A percentile compares a stretch with the other conserved stretches of the same genome.
Evolutionary conservation across 2,113 vertebrate species (phyloP).

Genomic region (Crocuta crocuta): DNA sequence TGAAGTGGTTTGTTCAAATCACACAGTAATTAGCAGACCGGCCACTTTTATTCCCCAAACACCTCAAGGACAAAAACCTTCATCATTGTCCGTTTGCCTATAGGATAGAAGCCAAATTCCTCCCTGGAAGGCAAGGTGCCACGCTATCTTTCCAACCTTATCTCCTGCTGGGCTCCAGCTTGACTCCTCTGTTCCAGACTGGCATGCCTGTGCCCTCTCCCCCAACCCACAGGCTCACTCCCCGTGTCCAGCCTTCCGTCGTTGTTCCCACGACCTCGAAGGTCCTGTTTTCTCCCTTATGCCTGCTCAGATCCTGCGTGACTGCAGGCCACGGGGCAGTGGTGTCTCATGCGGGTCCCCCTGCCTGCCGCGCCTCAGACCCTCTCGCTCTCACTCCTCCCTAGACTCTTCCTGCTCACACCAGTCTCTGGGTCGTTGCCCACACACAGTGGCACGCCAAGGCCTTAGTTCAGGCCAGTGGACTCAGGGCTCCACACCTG

Average conservation of each 20-base stretch:
- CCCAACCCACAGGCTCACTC: constrained; percentile 54
- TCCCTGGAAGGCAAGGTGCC: constrained; percentile 62
- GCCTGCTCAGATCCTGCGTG: neutral
- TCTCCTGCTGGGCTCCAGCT: constrained; percentile 65
- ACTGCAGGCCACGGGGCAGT: neutral
- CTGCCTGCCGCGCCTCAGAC: neutral
- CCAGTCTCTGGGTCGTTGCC: accelerated
- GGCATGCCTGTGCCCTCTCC: constrained; percentile 68
- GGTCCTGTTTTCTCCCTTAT: neutral
- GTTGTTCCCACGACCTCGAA: constrained; percentile 51
- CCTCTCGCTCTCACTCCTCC: neutral
- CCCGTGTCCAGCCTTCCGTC: neutral
- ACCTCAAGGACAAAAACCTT: constrained; percentile 63
- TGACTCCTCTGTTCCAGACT: constrained; percentile 72
- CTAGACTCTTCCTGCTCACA: neutral
- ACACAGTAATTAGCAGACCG: neutral
- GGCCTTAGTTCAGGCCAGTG: neutral
- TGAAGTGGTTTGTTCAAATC: constrained; percentile 2
- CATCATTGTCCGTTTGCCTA: constrained; percentile 54
- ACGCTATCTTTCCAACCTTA: constrained; percentile 66
- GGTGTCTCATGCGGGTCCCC: neutral
- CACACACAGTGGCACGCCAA: too few relatives aligned
- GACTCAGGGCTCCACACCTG: neutral
- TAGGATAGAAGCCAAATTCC: constrained; percentile 67
- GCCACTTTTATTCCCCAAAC: neutral